These are phyloP conservation scores for Poecilia gillii DNA, from an alignment of 2,797 vertebrate genomes.

Conservation along the genomic window DNA sequence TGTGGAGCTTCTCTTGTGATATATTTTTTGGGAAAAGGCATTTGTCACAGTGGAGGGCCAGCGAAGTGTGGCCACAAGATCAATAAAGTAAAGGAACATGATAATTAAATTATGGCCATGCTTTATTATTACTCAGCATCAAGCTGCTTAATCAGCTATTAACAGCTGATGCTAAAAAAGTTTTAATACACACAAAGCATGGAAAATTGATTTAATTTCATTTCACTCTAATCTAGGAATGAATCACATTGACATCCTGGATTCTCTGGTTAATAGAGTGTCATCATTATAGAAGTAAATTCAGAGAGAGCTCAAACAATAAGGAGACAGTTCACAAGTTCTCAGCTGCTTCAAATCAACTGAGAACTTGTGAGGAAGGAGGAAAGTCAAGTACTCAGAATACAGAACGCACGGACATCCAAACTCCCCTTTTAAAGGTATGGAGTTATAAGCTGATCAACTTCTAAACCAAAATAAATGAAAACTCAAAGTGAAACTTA, in stretches of 20 bases:
- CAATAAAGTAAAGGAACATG: neutral
- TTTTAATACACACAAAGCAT: neutral
- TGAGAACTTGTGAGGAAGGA: neutral
- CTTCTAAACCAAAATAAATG: neutral
- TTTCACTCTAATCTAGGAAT: constrained; percentile 1
- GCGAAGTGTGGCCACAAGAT: neutral
- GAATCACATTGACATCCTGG: constrained; percentile 9
- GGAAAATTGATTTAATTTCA: constrained; percentile 10
- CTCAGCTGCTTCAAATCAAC: neutral
- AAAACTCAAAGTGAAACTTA: neutral
- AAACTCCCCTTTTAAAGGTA: neutral
- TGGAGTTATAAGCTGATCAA: neutral
- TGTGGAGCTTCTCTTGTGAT: neutral
- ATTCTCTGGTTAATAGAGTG: neutral
- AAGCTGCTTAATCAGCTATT: neutral
- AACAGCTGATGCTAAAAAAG: neutral
- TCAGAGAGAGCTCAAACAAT: neutral
- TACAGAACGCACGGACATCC: neutral
- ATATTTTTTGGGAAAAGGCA: neutral
- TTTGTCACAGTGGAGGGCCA: neutral
- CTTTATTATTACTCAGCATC: constrained; percentile 1
- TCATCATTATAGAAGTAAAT: constrained; percentile 15
- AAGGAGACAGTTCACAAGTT: neutral
- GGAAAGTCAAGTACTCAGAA: neutral
- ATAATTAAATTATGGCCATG: constrained; percentile 8